These are phyloP conservation scores for Arbacia lixula DNA, from an alignment of 53 echinoderm and acorn worm genomes.

Conservation along the genomic window DNA sequence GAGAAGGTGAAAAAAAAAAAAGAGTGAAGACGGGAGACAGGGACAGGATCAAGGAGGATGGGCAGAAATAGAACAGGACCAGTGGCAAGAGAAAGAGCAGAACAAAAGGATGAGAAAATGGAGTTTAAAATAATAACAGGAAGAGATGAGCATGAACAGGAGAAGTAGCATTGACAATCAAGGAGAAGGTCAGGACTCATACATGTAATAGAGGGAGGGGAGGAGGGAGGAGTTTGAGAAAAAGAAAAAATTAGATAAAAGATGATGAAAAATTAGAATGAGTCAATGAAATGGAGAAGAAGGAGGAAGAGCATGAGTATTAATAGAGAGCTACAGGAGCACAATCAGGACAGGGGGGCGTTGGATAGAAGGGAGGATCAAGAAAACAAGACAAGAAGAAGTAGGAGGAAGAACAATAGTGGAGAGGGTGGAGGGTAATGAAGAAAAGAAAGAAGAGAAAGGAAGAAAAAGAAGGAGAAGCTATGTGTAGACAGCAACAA, in stretches of 20 bases:
- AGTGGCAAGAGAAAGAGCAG: neutral
- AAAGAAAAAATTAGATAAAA: too few species aligned
- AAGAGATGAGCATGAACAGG: too few species aligned
- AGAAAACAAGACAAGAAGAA: too few species aligned
- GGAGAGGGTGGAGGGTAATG: neutral
- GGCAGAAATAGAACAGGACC: neutral
- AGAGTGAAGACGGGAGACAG: neutral
- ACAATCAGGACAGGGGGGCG: neutral
- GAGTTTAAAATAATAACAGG: neutral
- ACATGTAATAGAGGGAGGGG: too few species aligned
- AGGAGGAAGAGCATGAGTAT: neutral
- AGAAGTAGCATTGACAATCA: too few species aligned
- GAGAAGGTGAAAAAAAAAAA: neutral
- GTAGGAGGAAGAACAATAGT: neutral
- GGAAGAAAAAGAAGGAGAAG: neutral
- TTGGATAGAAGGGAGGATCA: too few species aligned
- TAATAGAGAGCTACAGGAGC: neutral
- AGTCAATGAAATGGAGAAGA: too few species aligned
- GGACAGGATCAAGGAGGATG: neutral
- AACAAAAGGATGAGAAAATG: too few species aligned
- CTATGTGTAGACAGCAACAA: neutral
- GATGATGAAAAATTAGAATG: too few species aligned
- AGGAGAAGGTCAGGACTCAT: too few species aligned
- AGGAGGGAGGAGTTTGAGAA: too few species aligned
- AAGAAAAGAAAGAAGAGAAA: neutral